Conservation (phyloP, 2,888 invertebrate species). For the Drosophila conformis region DNA sequence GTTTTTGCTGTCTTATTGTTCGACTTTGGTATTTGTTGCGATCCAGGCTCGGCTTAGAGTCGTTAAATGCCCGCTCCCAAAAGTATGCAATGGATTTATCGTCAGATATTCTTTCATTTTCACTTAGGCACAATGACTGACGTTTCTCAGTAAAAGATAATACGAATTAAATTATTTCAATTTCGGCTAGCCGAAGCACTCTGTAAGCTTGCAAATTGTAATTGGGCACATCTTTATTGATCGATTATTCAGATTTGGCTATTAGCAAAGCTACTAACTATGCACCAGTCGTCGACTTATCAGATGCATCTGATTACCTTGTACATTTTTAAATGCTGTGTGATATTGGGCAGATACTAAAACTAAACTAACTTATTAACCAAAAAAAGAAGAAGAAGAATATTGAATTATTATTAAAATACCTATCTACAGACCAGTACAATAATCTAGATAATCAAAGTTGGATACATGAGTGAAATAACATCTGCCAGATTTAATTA, state of each 20-base stretch:
- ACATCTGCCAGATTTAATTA: neutral
- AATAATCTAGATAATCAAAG: neutral
- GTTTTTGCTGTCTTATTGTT: conserved; percentile 34
- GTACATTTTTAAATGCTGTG: conserved; percentile 6
- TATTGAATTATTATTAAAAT: neutral
- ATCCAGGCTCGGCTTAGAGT: conserved; percentile 43
- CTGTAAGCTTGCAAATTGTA: conserved; percentile 32
- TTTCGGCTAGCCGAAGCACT: conserved; percentile 15
- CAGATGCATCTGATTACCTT: neutral
- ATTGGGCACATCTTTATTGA: neutral
- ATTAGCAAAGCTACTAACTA: neutral
- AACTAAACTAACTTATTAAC: neutral
- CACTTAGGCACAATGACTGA: conserved; percentile 74
- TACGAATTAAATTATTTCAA: neutral
- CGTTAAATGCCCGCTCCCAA: conserved; percentile 40
- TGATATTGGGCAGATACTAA: neutral
- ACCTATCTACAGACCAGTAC: neutral
- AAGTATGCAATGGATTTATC: conserved; percentile 58
- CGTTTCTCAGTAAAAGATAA: conserved; percentile 37
- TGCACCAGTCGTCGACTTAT: neutral
- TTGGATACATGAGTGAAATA: neutral
- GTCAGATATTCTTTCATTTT: conserved; percentile 54
- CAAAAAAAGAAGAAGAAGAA: neutral
- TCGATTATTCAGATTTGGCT: neutral
- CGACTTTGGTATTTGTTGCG: conserved; percentile 24